A percentile compares a stretch with the other conserved stretches of the same genome.
Conservation (phyloP, 2,113 vertebrate genomes). For the Hemibagrus wyckioides region DNA sequence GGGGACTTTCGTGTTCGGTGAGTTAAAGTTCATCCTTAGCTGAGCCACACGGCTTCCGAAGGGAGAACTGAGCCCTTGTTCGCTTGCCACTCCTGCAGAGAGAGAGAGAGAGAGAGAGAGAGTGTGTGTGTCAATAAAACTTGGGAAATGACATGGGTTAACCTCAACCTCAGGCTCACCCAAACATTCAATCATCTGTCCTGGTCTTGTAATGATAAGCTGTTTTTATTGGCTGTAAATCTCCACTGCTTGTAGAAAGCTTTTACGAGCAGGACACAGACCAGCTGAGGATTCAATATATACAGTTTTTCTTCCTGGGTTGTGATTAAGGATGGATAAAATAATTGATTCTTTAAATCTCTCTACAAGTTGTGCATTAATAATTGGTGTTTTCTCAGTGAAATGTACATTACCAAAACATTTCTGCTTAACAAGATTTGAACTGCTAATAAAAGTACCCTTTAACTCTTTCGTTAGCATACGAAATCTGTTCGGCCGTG, state of each 20-base stretch:
- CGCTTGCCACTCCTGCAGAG: conserved; percentile 32
- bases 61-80: not conserved
- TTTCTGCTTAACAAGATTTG: not conserved
- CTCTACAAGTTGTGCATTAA: not conserved
- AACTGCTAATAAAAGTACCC: not conserved
- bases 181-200: conserved; percentile 41
- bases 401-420: not conserved
- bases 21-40: conserved; percentile 54
- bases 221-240: conserved; percentile 51
- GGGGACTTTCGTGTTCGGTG: conserved; percentile 22
- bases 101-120: not conserved
- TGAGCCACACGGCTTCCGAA: conserved; percentile 52
- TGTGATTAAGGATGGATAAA: not conserved
- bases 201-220: conserved; percentile 46
- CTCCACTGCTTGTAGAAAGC: conserved; percentile 46
- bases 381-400: not conserved
- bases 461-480: not conserved
- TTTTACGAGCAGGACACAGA: conserved; percentile 39
- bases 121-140: conserved; percentile 21
- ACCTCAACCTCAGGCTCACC: conserved; percentile 28
- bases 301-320: conserved; percentile 18
- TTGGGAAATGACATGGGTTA: conserved; percentile 24
- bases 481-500: not conserved
- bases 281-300: conserved; percentile 43
- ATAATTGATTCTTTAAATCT: not conserved